Evolutionary conservation across 2,797 vertebrate genomes (phyloP).

Genomic region (Neosilurus mollespiculum): DNA sequence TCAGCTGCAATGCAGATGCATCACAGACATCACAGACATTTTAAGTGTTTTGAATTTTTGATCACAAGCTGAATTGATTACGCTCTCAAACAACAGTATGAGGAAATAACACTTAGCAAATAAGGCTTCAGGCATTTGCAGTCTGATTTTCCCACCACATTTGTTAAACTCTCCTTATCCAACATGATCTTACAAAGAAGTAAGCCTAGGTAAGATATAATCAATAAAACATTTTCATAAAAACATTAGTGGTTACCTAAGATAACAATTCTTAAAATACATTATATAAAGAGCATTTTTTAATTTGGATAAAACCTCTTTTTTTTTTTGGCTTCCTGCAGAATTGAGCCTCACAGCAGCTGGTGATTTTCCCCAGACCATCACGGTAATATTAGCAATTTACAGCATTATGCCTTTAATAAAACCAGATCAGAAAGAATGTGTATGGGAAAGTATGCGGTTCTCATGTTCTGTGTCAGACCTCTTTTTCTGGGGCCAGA

Average conservation of each 20-base stretch:
- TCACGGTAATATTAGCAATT: background rate
- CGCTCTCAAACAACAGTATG: background rate
- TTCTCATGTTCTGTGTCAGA: slow-evolving; percentile 57
- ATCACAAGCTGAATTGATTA: background rate
- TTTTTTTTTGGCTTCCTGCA: background rate
- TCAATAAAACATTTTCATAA: background rate
- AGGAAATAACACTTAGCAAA: background rate
- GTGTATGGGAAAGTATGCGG: slow-evolving; percentile 40
- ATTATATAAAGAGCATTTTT: background rate
- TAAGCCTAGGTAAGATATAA: background rate
- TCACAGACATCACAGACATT: background rate
- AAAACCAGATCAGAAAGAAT: background rate
- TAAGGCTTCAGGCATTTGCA: background rate
- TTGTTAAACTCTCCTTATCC: background rate
- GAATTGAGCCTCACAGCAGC: background rate
- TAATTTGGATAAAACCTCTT: background rate
- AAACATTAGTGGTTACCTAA: background rate
- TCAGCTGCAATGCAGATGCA: background rate
- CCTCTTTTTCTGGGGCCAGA: background rate
- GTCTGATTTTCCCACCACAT: background rate
- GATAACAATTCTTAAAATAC: background rate
- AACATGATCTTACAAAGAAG: background rate
- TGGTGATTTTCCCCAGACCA: background rate
- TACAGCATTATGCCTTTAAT: background rate
- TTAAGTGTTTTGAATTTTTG: background rate